These are phyloP conservation scores for Cricetomys ansorgei DNA, from an alignment of 2,113 vertebrate genomes.

Conservation along the genomic window DNA sequence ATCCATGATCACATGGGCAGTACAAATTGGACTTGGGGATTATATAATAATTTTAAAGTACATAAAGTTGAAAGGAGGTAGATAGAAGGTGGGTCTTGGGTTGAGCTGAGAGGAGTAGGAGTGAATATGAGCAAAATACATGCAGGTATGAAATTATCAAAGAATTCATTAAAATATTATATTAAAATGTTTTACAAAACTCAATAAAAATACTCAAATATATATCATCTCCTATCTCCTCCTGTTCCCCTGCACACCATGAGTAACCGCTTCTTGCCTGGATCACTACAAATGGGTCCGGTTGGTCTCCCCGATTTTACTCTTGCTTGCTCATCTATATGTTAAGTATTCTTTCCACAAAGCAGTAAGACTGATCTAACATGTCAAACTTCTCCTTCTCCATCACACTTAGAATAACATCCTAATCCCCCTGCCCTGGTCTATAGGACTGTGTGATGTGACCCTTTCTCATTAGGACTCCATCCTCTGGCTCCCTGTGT, in stretches of 20 bases:
- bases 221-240: neutral
- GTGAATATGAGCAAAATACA: neutral
- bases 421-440: neutral
- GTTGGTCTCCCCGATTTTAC: conserved; percentile 17
- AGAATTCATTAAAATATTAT: neutral
- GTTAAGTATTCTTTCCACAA: neutral
- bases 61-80: too few species aligned
- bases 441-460: neutral
- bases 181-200: neutral
- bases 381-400: neutral
- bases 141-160: neutral
- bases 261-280: neutral
- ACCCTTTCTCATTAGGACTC: neutral
- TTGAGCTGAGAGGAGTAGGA: neutral
- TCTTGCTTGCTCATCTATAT: neutral
- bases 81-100: neutral
- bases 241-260: neutral
- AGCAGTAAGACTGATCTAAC: neutral
- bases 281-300: neutral
- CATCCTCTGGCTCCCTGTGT: neutral
- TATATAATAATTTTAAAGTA: neutral
- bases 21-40: neutral
- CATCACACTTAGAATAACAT: neutral
- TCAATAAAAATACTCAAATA: conserved; percentile 2
- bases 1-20: neutral